Conservation (phyloP, 2,888 invertebrate genomes). For the Endomychus coccineus region DNA sequence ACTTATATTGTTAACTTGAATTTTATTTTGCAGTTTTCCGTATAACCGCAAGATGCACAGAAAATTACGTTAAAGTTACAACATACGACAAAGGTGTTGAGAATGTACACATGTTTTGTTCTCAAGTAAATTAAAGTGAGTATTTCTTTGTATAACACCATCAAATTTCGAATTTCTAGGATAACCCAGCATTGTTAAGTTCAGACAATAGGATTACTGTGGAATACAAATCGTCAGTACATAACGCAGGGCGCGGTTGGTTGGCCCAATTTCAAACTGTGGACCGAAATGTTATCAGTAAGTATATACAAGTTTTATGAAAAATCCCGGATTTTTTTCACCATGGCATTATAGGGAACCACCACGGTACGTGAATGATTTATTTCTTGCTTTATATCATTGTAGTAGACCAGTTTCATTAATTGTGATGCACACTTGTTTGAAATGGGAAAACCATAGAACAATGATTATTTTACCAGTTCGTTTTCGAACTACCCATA, state of each 20-base stretch:
- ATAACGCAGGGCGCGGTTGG: conserved; percentile 70
- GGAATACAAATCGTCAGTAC: conserved; percentile 56
- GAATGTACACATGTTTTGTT: conserved; percentile 39
- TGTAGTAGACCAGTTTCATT: too few species aligned
- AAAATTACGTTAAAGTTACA: conserved; percentile 57
- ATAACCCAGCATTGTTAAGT: conserved; percentile 50
- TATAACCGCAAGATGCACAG: conserved; percentile 50
- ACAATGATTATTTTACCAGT: too few species aligned
- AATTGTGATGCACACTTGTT: too few species aligned
- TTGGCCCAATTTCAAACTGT: conserved; percentile 11
- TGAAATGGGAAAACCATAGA: too few species aligned
- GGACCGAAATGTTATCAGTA: too few species aligned
- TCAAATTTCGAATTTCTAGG: conserved; percentile 37
- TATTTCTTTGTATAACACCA: background rate
- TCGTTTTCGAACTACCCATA: too few species aligned
- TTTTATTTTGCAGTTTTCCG: conserved; percentile 53
- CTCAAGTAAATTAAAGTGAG: conserved; percentile 26
- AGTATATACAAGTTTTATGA: too few species aligned
- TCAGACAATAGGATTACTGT: conserved; percentile 54
- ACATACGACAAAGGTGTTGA: conserved; percentile 28
- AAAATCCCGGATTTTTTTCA: too few species aligned
- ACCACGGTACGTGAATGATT: too few species aligned
- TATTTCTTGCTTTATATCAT: too few species aligned
- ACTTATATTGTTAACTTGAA: too few species aligned
- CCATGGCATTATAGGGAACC: too few species aligned